These are phyloP conservation scores for Pristionchus exspectatus DNA, from an alignment of 2,888 invertebrate species.

Conservation along the genomic window DNA sequence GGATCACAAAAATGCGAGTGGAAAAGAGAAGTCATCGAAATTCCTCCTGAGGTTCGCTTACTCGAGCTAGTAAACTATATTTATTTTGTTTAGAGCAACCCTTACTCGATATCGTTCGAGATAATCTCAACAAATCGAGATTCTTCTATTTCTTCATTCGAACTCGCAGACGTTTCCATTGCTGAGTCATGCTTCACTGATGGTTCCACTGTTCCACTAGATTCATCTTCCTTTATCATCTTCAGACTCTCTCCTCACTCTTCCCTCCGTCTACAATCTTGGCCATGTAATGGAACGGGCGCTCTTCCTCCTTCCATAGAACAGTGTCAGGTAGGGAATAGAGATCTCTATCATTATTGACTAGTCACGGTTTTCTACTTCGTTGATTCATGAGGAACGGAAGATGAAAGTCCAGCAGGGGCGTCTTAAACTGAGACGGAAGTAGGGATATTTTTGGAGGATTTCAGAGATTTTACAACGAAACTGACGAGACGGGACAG, in stretches of 20 bases:
- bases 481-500: conserved; percentile 40
- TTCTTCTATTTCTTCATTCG: neutral
- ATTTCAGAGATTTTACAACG: conserved; percentile 48
- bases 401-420: neutral
- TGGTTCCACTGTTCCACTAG: neutral
- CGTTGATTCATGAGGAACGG: neutral
- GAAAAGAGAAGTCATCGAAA: conserved; percentile 18
- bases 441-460: neutral
- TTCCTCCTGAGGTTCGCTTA: neutral
- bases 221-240: neutral
- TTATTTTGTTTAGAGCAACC: neutral
- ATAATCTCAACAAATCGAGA: neutral
- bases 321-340: conserved; percentile 31
- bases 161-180: conserved; percentile 23
- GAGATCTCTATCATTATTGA: neutral
- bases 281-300: conserved; percentile 47
- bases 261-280: conserved; percentile 34
- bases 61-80: neutral
- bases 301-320: conserved; percentile 37
- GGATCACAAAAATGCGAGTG: neutral
- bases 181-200: conserved; percentile 9
- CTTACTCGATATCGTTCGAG: neutral
- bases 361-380: neutral
- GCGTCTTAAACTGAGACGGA: neutral
- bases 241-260: neutral